Evolutionary conservation across 2,888 invertebrate genomes (phyloP), one percentile per base, ranked within the genome.

Genomic region (Oscheius sp.): DNA sequence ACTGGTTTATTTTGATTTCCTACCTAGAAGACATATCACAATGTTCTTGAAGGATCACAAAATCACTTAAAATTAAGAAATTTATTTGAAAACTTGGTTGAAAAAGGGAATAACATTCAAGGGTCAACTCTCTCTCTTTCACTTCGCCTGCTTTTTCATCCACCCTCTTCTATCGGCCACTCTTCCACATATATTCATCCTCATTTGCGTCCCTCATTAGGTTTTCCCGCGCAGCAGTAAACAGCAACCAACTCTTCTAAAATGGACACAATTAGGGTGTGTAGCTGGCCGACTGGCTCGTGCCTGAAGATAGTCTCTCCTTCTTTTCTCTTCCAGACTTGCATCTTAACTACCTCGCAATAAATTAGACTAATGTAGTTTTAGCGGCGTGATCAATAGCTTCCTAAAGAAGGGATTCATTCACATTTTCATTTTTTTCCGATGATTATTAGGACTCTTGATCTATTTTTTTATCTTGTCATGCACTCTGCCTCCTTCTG

Each of bases 311-410:
- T n/a, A 9, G 47, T 47, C 24, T 47, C 22, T 12, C 12, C 47
- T 24, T 47, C 47, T 47, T 3, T 20, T 20, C 59, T 59, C 41
- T 17, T 59, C 41, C 59, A 59, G 59, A n/a, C n/a, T 41, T 45
- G 59, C 59, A 59, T 59, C 59, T 59, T 59, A 59, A 59, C 59
- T 59, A 59, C 59, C 59, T 59, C 59, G 44, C 59, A 59, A 59
- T 59, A 59, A 59, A 59, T 59, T 59, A 59, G 41, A 30, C 59
- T 59, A 59, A 59, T 59, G 44, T 45, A 59, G 59, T 59, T 59
- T 59, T 44, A 41, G 59, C 44, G 32, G 20, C 9, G 59, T 59
- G 59, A 59, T 59, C 59, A 59, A 59, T 59, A 59, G 59, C 59
- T 30, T 54, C 33, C 32, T 54, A 17, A 28, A 17, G 32, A 47